phyloP scores from a whole-genome alignment of 2,888 invertebrate species.

The Cerastoderma edule region DNA sequence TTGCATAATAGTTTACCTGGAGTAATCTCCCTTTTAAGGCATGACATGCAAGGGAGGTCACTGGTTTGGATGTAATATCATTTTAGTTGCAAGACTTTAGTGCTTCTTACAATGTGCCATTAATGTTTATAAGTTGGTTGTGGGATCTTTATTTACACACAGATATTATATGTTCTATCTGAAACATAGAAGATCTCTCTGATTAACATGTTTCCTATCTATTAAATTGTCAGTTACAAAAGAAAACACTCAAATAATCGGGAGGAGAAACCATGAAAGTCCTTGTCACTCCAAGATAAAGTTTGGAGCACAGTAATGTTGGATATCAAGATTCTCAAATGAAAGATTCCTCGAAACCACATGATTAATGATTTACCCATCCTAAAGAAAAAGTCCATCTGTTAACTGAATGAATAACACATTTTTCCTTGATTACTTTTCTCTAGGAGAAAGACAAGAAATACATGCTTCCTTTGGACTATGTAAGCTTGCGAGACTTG shows the following conservation, averaged over 20 bases:
- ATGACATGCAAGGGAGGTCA: constrained; percentile 25
- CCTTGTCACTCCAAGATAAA: too few relatives aligned
- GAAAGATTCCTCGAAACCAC: too few relatives aligned
- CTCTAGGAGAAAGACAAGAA: constrained; percentile 97
- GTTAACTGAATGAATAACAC: not conserved
- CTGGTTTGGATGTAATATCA: constrained; percentile 15
- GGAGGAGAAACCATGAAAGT: too few relatives aligned
- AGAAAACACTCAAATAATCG: too few relatives aligned
- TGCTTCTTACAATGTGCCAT: constrained; percentile 18
- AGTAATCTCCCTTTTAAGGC: constrained; percentile 31
- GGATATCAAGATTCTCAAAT: too few relatives aligned
- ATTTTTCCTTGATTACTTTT: not conserved
- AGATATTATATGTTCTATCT: too few relatives aligned
- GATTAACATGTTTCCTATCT: too few relatives aligned
- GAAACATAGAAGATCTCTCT: too few relatives aligned
- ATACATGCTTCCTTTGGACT: constrained; percentile 99
- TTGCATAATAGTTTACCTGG: not conserved
- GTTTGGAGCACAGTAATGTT: too few relatives aligned
- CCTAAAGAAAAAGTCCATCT: too few relatives aligned
- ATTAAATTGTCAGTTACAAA: too few relatives aligned
- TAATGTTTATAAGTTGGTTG: constrained; percentile 22
- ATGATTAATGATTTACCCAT: too few relatives aligned
- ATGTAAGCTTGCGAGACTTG: constrained; percentile 96
- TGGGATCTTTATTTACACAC: not conserved
- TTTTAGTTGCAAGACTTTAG: constrained; percentile 21